Evolutionary conservation across 1,140 invertebrate genomes (phyloP).

Genomic region (Drosophila bocqueti): DNA sequence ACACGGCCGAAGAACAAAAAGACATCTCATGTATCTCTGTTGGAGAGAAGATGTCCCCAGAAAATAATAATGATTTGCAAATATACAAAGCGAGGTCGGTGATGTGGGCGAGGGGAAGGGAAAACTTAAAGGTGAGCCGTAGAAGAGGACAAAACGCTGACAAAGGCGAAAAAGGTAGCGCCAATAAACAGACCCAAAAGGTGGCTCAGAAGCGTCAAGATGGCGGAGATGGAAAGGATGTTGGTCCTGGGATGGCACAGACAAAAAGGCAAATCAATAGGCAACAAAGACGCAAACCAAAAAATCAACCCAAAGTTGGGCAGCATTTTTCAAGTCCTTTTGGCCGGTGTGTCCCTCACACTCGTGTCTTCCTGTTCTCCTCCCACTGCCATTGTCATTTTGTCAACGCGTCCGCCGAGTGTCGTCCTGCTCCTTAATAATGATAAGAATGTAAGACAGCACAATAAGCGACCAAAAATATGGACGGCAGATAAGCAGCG

Average conservation of each 20-base stretch:
- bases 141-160: constrained; percentile 42
- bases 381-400: constrained; percentile 66
- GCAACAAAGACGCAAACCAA: constrained; percentile 36
- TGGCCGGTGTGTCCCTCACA: not conserved
- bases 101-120: not conserved
- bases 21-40: constrained; percentile 55
- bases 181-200: constrained; percentile 79
- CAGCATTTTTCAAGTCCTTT: constrained; percentile 51
- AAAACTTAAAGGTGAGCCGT: constrained; percentile 41
- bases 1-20: constrained; percentile 47
- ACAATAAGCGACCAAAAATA: constrained; percentile 76
- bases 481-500: constrained; percentile 62
- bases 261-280: constrained; percentile 73
- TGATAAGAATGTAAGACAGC: constrained; percentile 78
- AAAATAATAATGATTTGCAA: constrained; percentile 84
- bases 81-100: constrained; percentile 51
- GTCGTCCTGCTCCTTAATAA: constrained; percentile 71
- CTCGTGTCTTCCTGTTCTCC: constrained; percentile 15
- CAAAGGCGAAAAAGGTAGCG: constrained; percentile 68
- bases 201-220: constrained; percentile 42
- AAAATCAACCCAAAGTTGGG: constrained; percentile 48
- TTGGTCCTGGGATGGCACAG: constrained; percentile 23
- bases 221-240: constrained; percentile 31
- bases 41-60: constrained; percentile 65
- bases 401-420: constrained; percentile 77